Conservation (phyloP, 37 sponge, comb jelly and placozoan genomes). For the Theonella swinhoei region DNA sequence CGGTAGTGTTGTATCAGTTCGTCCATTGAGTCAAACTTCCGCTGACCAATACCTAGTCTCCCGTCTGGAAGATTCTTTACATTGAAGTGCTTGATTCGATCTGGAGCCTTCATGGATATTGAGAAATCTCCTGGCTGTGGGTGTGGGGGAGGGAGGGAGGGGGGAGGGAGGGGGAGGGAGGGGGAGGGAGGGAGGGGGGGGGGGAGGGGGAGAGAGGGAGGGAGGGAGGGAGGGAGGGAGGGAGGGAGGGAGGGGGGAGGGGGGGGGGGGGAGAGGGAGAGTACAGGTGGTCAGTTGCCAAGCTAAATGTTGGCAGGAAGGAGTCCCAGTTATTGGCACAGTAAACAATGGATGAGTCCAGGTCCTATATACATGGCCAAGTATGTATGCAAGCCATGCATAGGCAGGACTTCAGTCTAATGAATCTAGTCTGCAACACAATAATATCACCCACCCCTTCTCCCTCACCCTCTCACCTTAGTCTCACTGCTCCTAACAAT, state of each 20-base stretch:
- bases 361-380: too few species aligned
- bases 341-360: background rate
- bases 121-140: slow-evolving; percentile 91
- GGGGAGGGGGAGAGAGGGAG: background rate
- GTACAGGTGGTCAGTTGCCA: background rate
- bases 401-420: too few species aligned
- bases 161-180: background rate
- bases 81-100: slow-evolving; percentile 91
- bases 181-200: background rate
- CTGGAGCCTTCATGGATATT: slow-evolving; percentile 94
- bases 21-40: slow-evolving; percentile 89
- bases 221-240: background rate
- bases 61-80: slow-evolving; percentile 79
- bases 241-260: background rate
- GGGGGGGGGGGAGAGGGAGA: too few species aligned
- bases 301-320: background rate
- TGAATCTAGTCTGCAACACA: too few species aligned
- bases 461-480: slow-evolving; percentile 53
- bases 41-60: slow-evolving; percentile 85
- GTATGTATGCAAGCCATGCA: too few species aligned
- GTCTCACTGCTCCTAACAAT: slow-evolving; percentile 91
- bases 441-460: too few species aligned
- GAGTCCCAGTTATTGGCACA: background rate
- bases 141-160: background rate
- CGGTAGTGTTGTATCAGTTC: slow-evolving; percentile 90